Evolutionary conservation across 1,140 invertebrate genomes (phyloP).

Genomic region (Theocolax elegans): DNA sequence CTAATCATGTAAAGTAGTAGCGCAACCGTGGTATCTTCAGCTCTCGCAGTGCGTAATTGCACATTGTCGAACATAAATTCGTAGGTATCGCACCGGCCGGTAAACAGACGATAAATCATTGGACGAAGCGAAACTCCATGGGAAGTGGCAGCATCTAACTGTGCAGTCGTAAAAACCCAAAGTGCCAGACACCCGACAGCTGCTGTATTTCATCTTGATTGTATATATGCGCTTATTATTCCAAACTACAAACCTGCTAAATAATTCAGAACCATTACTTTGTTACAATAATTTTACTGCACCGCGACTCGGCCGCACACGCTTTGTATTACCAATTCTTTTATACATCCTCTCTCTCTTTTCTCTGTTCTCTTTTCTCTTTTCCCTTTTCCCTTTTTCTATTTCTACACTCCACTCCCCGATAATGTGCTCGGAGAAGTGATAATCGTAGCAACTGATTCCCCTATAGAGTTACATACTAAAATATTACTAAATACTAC

Average conservation of each 20-base stretch:
- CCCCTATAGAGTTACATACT: no score
- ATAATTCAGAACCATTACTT: slow-evolving; percentile 12
- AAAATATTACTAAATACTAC: no score
- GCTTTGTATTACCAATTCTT: no score
- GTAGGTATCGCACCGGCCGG: slow-evolving; percentile 47
- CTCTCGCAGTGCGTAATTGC: slow-evolving; percentile 53
- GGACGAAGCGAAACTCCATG: slow-evolving; percentile 3
- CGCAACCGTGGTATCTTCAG: slow-evolving; percentile 45
- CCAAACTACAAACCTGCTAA: not conserved
- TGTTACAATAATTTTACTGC: not conserved
- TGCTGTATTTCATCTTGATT: slow-evolving; percentile 15
- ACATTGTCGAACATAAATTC: slow-evolving; percentile 57
- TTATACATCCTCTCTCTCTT: no score
- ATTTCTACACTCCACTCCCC: no score
- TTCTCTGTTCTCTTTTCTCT: no score
- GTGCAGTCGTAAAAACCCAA: slow-evolving; percentile 30
- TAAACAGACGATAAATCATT: slow-evolving; percentile 46
- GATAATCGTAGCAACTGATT: no score
- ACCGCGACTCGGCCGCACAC: no score
- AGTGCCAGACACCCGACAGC: slow-evolving; percentile 18
- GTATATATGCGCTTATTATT: slow-evolving; percentile 8
- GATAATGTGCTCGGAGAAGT: no score
- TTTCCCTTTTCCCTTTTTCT: no score
- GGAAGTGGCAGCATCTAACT: not conserved
- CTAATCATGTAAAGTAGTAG: slow-evolving; percentile 57